Evolutionary conservation across 1,140 invertebrate genomes (phyloP).

Genomic region (Sinella curviseta): DNA sequence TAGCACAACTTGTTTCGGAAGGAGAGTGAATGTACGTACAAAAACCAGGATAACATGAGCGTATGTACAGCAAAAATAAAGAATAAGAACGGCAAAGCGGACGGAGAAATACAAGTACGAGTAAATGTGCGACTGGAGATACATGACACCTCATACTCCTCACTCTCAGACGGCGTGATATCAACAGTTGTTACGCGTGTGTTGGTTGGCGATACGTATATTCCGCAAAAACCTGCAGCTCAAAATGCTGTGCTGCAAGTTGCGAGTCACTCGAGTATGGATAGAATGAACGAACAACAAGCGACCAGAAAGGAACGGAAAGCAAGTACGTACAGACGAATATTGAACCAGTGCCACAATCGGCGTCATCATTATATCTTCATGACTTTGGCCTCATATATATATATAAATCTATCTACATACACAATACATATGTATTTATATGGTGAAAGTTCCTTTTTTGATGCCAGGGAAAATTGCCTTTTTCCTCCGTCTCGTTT

Average conservation of each 20-base stretch:
- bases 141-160: conserved; percentile 15
- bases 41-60: no score
- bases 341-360: background rate
- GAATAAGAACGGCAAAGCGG: background rate
- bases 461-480: background rate
- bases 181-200: conserved; percentile 22
- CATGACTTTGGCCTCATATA: no score
- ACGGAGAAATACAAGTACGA: background rate
- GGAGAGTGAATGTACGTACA: no score
- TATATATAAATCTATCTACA: no score
- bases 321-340: background rate
- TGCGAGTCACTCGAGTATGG: no score
- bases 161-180: background rate
- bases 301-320: background rate
- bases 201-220: background rate
- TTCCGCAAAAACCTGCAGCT: background rate
- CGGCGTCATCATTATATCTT: no score
- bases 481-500: background rate
- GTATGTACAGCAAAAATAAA: no score
- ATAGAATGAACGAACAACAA: background rate
- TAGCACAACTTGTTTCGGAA: no score
- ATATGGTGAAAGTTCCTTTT: no score
- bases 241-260: background rate
- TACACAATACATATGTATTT: no score
- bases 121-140: background rate